Evolutionary conservation across 2,113 vertebrate species (phyloP), one percentile per base, ranked within the genome.

Genomic region (Phainopepla nitens): DNA sequence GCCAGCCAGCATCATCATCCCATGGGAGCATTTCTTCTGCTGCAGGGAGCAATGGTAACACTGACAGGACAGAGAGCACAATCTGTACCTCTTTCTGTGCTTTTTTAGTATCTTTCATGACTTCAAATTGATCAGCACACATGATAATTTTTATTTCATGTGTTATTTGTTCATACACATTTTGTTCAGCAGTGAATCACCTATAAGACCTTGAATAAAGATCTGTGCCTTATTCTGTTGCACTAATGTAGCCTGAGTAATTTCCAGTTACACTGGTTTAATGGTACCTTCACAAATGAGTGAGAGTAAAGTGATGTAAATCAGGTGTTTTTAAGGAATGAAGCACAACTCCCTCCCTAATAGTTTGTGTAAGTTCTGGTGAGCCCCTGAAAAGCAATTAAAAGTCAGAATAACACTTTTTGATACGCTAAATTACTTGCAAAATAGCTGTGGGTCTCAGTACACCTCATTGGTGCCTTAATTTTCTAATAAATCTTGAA

Each of bases 31-130:
- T 76, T 16, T 70, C 60, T 53, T 53, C 23, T 0, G 0, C 36
- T 68, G n/a, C 57, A 82, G 24, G 45, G 24, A 69, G 31, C 0
- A 0, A 54, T 1, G 3, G 7, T 8, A 77, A 25, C 19, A 13
- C 31, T 23, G 42, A 20, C 31, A 82, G 41, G 22, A 60, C 23
- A 29, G 29, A 62, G 21, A 87, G 39, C 11, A 87, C 39, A 83
- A 68, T 54, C 41, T 50, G 9, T 53, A 36, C 10, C 36, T 36
- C 9, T 41, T 15, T 41, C 33, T 41, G 19, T 10, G 1, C 6
- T 60, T 64, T 64, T 91, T 62, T 33, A 27, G 15, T 53, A 11
- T 56, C 20, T 71, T 73, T 50, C 13, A 44, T 64, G n/a, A 42
- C 8, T 82, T 62, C 31, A 65, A 81, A 57, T 13, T 65, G 4